phyloP scores from a whole-genome alignment of 2,888 invertebrate species.

The Ophraella communa region DNA sequence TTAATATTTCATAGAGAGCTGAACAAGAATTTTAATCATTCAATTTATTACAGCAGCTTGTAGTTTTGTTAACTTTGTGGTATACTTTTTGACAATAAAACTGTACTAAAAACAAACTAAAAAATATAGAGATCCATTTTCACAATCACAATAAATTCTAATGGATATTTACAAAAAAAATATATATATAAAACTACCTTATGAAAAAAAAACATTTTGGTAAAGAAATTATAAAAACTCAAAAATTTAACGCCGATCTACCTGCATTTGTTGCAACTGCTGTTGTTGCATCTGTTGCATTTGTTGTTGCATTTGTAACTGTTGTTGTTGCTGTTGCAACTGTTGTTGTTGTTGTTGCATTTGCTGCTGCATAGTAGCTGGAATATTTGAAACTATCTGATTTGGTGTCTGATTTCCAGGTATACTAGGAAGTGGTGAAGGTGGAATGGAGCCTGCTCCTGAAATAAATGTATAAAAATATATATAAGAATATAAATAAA shows the following conservation, averaged over 20 bases:
- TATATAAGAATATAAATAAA: too few relatives aligned
- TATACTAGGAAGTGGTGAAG: conserved; percentile 51
- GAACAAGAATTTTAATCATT: background rate
- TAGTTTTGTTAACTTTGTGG: background rate
- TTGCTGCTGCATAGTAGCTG: conserved; percentile 59
- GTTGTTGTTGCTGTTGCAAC: conserved; percentile 61
- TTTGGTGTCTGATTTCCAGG: conserved; percentile 56
- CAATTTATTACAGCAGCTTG: too few relatives aligned
- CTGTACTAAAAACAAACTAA: conserved; percentile 23
- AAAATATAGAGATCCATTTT: conserved; percentile 35
- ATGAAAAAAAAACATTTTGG: conserved; percentile 14
- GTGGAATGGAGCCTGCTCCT: conserved; percentile 48
- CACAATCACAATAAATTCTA: conserved; percentile 36
- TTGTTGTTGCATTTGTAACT: conserved; percentile 59
- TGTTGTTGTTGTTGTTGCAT: conserved; percentile 60
- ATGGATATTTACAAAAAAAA: conserved; percentile 25
- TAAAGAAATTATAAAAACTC: conserved; percentile 8
- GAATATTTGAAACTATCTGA: conserved; percentile 65
- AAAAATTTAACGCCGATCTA: conserved; percentile 61
- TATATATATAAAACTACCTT: conserved; percentile 6
- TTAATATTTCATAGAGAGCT: background rate
- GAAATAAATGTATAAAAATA: conserved; percentile 13
- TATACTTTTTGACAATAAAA: conserved; percentile 33
- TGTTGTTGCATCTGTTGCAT: conserved; percentile 65
- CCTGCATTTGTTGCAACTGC: conserved; percentile 72